Base-by-base conservation (phyloP, 2,113 vertebrate species). In the Dasyprocta punctata region DNA sequence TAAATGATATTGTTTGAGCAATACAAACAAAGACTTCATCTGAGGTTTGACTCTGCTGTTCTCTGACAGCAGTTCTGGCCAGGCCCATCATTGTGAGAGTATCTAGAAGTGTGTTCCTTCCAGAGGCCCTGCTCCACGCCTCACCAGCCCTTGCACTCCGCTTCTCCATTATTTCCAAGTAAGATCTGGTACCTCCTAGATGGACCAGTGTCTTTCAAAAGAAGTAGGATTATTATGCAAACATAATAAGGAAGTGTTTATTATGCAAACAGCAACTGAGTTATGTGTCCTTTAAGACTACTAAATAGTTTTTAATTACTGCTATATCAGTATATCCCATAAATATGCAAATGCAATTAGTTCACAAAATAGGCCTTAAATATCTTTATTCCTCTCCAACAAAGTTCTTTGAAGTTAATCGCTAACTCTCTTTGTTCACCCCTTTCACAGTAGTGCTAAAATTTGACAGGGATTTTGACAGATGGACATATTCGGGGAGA, bases 271-370 rank as follows among this genome's bases (percentile, higher is more conserved):
- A 97, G 98, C 98, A 97, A 98, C 98, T 97, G 98, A 98, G 98
- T 98, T 98, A 98, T 97, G 98, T 98, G 98, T 98, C 98, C 97
- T 98, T 98, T 98, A 98, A 98, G 98, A 98, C 98, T 98, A 98
- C 98, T 98, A 98, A 98, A 98, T 98, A 98, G 98, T 98, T 98
- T 98, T 98, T 98, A 98, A 98, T 98, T 98, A 98, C 98, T 96
- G 98, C 98, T 98, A 98, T 98, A 98, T 98, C 98, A 98, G 98
- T 98, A 98, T 98, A 98, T 98, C 98, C 98, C 93, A 98, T 98
- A 98, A 98, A 98, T 98, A 98, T 98, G 98, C 98, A 98, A 98
- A 98, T 98, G 98, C 98, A 98, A 98, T 98, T 98, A 98, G 98
- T 98, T 98, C 93, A 96, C 97, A 98, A 98, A 98, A 98, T 98